Percentiles rank a stretch among this genome's conserved stretches.
Evolutionary conservation across 1,140 invertebrate species (phyloP).

Genomic region (Calliphora vicina): DNA sequence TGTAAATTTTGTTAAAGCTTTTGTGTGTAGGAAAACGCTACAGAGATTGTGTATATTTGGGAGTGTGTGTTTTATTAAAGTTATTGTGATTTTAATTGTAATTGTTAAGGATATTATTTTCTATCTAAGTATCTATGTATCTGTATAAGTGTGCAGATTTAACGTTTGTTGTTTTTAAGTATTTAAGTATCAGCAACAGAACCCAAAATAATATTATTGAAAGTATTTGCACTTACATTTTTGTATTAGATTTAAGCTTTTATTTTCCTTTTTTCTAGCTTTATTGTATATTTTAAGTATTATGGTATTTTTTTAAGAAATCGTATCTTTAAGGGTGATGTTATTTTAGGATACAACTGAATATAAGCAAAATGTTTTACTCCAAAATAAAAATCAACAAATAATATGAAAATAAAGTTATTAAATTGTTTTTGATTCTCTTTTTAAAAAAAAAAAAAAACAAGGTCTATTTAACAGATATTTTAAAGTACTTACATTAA

Average conservation of each 20-base stretch:
- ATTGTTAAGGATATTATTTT: not conserved
- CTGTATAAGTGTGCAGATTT: not conserved
- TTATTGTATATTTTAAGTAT: not conserved
- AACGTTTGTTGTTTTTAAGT: not conserved
- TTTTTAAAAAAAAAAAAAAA: too few relatives aligned
- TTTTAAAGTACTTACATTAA: too few relatives aligned
- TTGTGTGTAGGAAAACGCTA: too few relatives aligned
- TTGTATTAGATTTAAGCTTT: not conserved
- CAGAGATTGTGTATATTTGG: not conserved
- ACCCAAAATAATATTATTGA: not conserved
- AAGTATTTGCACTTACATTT: not conserved
- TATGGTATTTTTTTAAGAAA: not conserved
- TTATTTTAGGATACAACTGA: not conserved
- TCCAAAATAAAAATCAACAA: too few relatives aligned
- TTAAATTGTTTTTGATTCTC: not conserved
- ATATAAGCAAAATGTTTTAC: not conserved
- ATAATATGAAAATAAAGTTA: not conserved
- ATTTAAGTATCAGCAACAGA: not conserved
- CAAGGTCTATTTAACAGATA: too few relatives aligned
- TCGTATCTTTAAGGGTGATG: not conserved
- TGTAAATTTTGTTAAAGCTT: too few relatives aligned
- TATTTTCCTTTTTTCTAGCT: too few relatives aligned
- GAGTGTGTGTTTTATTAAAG: not conserved
- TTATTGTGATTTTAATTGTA: constrained; percentile 14
- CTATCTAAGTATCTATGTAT: not conserved